These are phyloP conservation scores for Polyommatus icarus DNA, from an alignment of 2,888 invertebrate species.

Conservation along the genomic window DNA sequence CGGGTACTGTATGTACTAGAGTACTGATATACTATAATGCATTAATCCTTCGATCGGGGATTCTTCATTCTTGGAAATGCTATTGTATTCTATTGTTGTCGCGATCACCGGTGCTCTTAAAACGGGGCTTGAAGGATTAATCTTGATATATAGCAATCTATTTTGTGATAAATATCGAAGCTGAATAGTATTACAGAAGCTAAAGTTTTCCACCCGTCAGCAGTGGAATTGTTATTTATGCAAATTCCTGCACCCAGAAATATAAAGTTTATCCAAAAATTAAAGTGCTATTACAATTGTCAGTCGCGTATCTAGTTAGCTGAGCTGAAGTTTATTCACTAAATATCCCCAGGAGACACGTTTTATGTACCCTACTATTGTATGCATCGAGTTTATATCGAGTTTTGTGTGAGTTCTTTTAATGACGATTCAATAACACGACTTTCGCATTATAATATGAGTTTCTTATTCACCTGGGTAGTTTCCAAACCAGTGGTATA, in stretches of 20 bases:
- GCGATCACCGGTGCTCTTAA: no score
- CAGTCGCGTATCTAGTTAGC: slow-evolving; percentile 39
- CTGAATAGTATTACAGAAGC: not conserved
- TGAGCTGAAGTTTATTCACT: slow-evolving; percentile 67
- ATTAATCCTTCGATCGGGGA: no score
- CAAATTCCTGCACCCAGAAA: not conserved
- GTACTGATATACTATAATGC: no score
- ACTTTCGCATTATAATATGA: no score
- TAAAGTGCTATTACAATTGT: slow-evolving; percentile 38
- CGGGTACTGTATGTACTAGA: no score
- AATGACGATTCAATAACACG: not conserved
- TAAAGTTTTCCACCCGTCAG: not conserved
- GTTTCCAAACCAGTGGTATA: no score
- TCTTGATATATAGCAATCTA: no score
- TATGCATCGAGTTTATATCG: not conserved
- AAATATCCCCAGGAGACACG: slow-evolving; percentile 71
- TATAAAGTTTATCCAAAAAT: slow-evolving; percentile 22
- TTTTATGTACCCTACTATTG: slow-evolving; percentile 34
- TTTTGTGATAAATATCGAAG: no score
- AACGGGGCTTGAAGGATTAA: no score
- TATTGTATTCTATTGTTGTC: no score
- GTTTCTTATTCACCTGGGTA: no score
- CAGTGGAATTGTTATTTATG: not conserved
- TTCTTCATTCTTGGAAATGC: no score
- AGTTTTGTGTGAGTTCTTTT: not conserved